Conservation (phyloP, 2,113 vertebrate genomes). For the Gymnogyps californianus region DNA sequence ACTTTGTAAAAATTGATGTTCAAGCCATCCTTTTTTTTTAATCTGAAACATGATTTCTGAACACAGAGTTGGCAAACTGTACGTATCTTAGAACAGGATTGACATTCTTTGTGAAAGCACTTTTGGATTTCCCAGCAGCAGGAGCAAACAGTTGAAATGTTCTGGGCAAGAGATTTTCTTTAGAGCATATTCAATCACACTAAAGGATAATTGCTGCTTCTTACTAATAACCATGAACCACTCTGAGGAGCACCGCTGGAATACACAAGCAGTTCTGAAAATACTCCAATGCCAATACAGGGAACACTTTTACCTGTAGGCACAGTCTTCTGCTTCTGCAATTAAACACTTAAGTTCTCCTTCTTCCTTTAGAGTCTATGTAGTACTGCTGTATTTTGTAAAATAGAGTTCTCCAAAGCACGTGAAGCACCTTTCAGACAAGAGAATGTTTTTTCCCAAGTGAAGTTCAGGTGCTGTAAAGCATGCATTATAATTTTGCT, state of each 20-base stretch:
- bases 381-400: not conserved
- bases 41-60: not conserved
- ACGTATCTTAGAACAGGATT: not conserved
- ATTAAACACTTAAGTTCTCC: not conserved
- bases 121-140: not conserved
- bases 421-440: not conserved
- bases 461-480: not conserved
- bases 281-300: not conserved
- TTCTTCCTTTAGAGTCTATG: not conserved
- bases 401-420: not conserved
- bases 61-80: not conserved
- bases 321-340: not conserved
- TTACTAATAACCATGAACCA: not conserved
- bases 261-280: not conserved
- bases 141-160: not conserved
- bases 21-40: accelerated
- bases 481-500: not conserved
- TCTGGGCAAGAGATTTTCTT: not conserved
- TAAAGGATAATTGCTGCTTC: not conserved
- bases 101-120: not conserved
- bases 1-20: not conserved
- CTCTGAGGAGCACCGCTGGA: not conserved
- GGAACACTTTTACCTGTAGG: not conserved
- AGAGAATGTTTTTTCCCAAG: not conserved
- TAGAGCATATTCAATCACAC: not conserved